phyloP scores from a whole-genome alignment of 2,113 vertebrate genomes.

The Dunckerocampus dactyliophorus region DNA sequence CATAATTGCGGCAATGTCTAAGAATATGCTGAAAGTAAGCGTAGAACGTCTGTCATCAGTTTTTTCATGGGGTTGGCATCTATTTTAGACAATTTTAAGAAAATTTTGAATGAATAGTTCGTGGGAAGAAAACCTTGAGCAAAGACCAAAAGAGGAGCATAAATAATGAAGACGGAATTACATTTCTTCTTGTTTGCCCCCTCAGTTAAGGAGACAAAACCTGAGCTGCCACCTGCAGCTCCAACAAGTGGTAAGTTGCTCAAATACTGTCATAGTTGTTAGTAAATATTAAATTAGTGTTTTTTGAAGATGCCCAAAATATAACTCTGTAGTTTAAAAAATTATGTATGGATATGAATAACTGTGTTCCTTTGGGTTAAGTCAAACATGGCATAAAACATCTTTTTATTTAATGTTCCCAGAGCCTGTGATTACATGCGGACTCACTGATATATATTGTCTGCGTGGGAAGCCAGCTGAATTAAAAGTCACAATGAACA shows the following conservation, averaged over 20 bases:
- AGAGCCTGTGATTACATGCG: slow-evolving; percentile 59
- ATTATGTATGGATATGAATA: too few species aligned
- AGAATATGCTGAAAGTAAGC: not conserved
- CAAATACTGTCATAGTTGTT: too few species aligned
- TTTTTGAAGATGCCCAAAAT: too few species aligned
- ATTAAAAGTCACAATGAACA: slow-evolving; percentile 67
- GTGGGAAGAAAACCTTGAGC: too few species aligned
- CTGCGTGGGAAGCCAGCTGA: slow-evolving; percentile 61
- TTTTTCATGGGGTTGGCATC: too few species aligned
- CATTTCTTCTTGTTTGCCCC: not conserved
- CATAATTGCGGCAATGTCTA: too few species aligned
- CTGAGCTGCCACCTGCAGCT: not conserved
- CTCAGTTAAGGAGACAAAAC: not conserved
- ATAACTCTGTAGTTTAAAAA: too few species aligned
- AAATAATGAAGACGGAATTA: not conserved
- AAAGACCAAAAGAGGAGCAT: not conserved
- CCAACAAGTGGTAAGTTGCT: not conserved
- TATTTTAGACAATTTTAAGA: too few species aligned
- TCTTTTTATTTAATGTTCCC: slow-evolving; percentile 35
- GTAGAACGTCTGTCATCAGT: too few species aligned
- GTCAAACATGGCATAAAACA: not conserved
- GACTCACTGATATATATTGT: slow-evolving; percentile 65
- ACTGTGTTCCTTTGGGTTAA: not conserved
- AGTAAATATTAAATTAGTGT: not conserved
- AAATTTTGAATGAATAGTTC: too few species aligned